Evolutionary conservation across 2,888 invertebrate species (phyloP).

Genomic region (Eupithecia subfuscata): DNA sequence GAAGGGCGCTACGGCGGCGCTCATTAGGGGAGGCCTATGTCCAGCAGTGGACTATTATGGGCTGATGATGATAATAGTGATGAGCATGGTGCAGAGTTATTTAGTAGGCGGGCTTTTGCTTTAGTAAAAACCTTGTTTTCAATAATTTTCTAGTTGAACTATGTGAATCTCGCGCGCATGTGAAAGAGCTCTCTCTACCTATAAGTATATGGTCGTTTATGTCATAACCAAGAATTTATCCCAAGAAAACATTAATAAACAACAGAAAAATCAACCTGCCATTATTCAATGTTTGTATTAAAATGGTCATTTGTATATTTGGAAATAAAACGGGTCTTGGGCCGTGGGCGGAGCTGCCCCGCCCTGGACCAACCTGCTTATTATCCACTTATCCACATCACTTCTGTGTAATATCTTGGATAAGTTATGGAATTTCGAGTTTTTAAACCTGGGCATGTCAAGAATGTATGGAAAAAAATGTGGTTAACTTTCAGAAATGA

Average conservation of each 20-base stretch:
- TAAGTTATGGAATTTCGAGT: slow-evolving; percentile 32
- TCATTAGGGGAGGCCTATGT: neutral
- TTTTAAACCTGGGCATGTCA: slow-evolving; percentile 3
- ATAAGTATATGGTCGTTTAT: neutral
- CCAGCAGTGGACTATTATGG: neutral
- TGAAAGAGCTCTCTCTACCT: neutral
- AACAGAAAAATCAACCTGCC: slow-evolving; percentile 22
- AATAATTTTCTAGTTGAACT: neutral
- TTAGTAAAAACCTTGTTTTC: neutral
- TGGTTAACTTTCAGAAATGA: neutral
- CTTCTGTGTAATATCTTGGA: slow-evolving; percentile 73
- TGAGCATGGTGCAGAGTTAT: neutral
- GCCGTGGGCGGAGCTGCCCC: slow-evolving; percentile 72
- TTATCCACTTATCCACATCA: slow-evolving; percentile 81
- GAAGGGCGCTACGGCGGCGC: no score
- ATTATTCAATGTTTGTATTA: slow-evolving; percentile 44
- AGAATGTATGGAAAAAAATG: slow-evolving; percentile 2
- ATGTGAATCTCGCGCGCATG: neutral
- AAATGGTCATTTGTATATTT: slow-evolving; percentile 33
- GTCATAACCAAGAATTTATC: neutral
- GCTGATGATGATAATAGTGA: neutral
- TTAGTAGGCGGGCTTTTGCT: neutral
- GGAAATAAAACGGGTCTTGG: slow-evolving; percentile 59
- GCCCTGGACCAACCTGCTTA: slow-evolving; percentile 71
- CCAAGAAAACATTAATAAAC: neutral